A percentile compares a stretch with the other conserved stretches of the same genome.
These are phyloP conservation scores for Kryptolebias ocellatus DNA, from an alignment of 2,797 vertebrate species.

Conservation along the genomic window DNA sequence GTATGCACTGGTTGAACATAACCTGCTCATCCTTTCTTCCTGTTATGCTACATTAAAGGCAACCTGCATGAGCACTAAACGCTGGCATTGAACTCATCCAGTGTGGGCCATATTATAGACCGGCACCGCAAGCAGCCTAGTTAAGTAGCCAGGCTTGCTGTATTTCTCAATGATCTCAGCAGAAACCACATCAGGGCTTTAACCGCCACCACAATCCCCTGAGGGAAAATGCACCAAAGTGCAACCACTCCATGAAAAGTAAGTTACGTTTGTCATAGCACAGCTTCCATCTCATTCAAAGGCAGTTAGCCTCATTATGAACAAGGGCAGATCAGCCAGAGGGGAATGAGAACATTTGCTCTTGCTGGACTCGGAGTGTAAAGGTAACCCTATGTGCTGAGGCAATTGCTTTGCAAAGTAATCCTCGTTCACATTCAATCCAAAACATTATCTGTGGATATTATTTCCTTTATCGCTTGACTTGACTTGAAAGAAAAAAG, in stretches of 20 bases:
- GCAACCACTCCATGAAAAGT: neutral
- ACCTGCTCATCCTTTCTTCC: too few relatives aligned
- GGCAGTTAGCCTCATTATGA: conserved; percentile 8
- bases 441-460: neutral
- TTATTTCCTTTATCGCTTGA: neutral
- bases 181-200: conserved; percentile 5
- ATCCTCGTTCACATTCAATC: neutral
- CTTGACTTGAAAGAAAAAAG: neutral
- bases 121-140: neutral
- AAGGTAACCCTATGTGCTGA: neutral
- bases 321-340: neutral
- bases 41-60: conserved; percentile 1
- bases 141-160: neutral
- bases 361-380: neutral
- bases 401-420: neutral
- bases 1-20: neutral
- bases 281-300: conserved; percentile 2
- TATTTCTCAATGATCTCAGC: conserved; percentile 9
- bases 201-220: neutral
- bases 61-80: neutral
- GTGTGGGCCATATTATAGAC: neutral
- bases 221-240: conserved; percentile 12
- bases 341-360: neutral
- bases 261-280: neutral
- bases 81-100: neutral